Evolutionary conservation across 35 echinoderm and acorn worm genomes (phyloP), one percentile per base, ranked within the genome.

Genomic region (Apostichopus parvimensis): DNA sequence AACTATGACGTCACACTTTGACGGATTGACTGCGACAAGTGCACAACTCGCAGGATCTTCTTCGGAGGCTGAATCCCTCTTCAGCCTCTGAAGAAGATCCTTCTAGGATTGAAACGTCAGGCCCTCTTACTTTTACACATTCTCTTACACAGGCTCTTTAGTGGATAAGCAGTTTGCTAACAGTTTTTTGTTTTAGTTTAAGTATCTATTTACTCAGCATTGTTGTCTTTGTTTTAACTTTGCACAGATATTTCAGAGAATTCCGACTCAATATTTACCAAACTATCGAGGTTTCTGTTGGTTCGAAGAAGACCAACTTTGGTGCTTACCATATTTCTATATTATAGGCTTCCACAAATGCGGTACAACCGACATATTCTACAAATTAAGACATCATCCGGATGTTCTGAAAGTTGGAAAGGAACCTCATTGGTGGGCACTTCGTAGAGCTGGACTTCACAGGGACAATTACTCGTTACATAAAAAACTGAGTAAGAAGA

Each of bases 371-470:
- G 81, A 84, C 17, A 73, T 73, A 5, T 83, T 83, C 23, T 56
- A 83, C 53, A 83, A 83, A 61, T 22, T 83, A 14, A 8, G 7
- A 23, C n/a, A 21, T 57, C 80, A 83, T 83, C 80, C 80, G 17
- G 22, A 54, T 13, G 80, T 83, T 18, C 22, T 84, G 15, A 84
- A 57, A 6, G 81, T 84, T 22, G 55, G 54, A 57, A 84, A 84
- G 55, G 81, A 84, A 59, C 81, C 81, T 84, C 81, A 84, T 59
- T 84, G 81, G 81, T 84, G 81, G 81, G 81, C 81, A 6, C 55
- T 84, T 58, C 81, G 81, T 21, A 56, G 81, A 59, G 17, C 58
- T 5, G 81, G 81, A 24, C n/a, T 58, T 18, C 71, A n/a, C 6
- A 84, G 21, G 5, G 58, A 58, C 12, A 59, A 59, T 59, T 84